Base-by-base conservation (phyloP, 2,888 invertebrate genomes). In the Patella depressa region DNA sequence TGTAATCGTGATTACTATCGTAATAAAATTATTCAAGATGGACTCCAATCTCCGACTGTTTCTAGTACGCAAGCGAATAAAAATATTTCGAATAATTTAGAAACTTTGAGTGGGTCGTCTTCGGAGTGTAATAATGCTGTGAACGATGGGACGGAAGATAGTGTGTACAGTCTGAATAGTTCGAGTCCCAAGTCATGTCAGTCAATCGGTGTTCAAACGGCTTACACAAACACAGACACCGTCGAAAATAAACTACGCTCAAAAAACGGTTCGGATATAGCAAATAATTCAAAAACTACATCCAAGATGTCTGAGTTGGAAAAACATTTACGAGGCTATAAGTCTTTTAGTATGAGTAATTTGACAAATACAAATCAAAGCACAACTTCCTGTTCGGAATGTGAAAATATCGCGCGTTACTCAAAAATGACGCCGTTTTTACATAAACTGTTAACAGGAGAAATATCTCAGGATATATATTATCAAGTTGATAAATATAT, bases 361-460 rank as follows among this genome's bases (percentile, higher is more conserved):
- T 72, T 57, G 14, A 65, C 71, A 15, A 72, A 77, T 24, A n/a
- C 17, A 0, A 75, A 75, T 17, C 73, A 73, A 54, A 1, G 53
- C 12, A 24, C 70, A 19, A 15, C 70, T 9, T 45, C n/a, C 9
- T 53, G 71, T 54, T 53, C 54, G 2, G 24, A 19, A 19, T 19
- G 70, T 19, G 29, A 45, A 17, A 55, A 72, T 55, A 55, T 54
- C 11, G 72, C 72, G 29, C 45, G 59, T 53, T 24, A 54, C 29
- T 34, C 77, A 1, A 65, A 70, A 17, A 70, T 65, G 12, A 78
- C 74, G 15, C 80, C 82, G 1, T 84, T 82, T 69, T 75, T 84
- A n/a, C 80, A 81, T 74, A 81, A 78, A 54, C 80, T 84, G 70
- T 65, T 84, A 71, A 84, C 84, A 1, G 84, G 84, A 2, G 82